phyloP scores from a whole-genome alignment of 2,888 invertebrate genomes.

The Glyphotaelius pellucidus region DNA sequence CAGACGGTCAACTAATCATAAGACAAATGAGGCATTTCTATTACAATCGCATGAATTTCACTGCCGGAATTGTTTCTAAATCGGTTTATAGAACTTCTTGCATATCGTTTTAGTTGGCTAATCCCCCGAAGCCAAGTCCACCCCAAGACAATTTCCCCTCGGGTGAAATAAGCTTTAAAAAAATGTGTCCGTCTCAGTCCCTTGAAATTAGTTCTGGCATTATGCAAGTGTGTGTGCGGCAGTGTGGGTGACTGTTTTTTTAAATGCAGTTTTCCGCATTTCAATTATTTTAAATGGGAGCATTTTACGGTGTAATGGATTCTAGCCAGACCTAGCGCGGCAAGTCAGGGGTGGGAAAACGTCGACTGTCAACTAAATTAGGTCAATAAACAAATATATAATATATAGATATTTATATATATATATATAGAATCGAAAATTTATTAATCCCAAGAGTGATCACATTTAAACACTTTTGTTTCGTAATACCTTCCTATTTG shows the following conservation, averaged over 20 bases:
- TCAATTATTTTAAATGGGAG: slow-evolving; percentile 65
- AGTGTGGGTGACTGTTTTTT: slow-evolving; percentile 58
- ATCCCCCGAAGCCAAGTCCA: slow-evolving; percentile 15
- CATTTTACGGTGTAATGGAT: slow-evolving; percentile 59
- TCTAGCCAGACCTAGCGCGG: slow-evolving; percentile 10
- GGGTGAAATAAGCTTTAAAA: slow-evolving; percentile 43
- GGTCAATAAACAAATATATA: neutral
- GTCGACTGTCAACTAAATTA: neutral
- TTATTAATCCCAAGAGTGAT: too few relatives aligned
- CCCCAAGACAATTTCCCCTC: slow-evolving; percentile 29
- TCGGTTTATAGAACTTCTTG: neutral
- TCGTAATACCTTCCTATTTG: too few relatives aligned
- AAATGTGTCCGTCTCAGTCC: slow-evolving; percentile 31
- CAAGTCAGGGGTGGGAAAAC: slow-evolving; percentile 1
- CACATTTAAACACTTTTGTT: too few relatives aligned
- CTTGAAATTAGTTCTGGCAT: slow-evolving; percentile 52
- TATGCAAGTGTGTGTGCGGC: slow-evolving; percentile 43
- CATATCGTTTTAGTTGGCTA: slow-evolving; percentile 11
- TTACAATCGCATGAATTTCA: neutral
- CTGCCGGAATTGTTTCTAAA: neutral
- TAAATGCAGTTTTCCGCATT: slow-evolving; percentile 65
- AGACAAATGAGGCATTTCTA: neutral
- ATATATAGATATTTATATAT: too few relatives aligned
- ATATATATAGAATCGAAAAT: too few relatives aligned
- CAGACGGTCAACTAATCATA: neutral